Base-by-base conservation (phyloP, 2,888 invertebrate genomes). In the Globia sparganii region DNA sequence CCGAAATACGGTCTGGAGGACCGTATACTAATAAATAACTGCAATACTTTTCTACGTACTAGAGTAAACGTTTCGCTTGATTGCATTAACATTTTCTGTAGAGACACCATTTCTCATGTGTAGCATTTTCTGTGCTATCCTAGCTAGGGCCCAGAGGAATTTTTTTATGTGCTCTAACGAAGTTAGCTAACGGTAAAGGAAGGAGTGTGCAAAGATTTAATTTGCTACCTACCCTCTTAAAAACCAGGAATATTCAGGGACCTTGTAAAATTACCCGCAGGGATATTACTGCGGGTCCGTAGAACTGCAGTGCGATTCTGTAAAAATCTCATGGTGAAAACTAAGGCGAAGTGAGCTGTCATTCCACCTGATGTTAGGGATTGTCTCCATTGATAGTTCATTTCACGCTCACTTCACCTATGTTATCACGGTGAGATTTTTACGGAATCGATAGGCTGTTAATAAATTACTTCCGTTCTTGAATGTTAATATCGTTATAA, bases 21-120 rank as follows among this genome's bases (percentile, higher is more conserved):
- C n/a, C n/a, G n/a, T n/a, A n/a, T n/a, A n/a, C n/a, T n/a, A n/a
- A n/a, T n/a, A n/a, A n/a, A n/a, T n/a, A n/a, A n/a, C n/a, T n/a
- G n/a, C n/a, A n/a, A 59, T 59, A 59, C 31, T 59, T 59, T 61
- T 49, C 40, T 34, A 66, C 43, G 13, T n/a, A 49, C 15, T 49
- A 46, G 28, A 37, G 58, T n/a, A 61, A 80, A 68, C 72, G 58
- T 84, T 76, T 81, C 77, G 28, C 81, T 25, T 81, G 80, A 85
- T 84, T 86, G 75, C 80, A 85, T 76, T 86, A 72, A 77, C 78
- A 81, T 74, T 61, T 81, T 78, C 69, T 75, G 73, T 43, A 64
- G 66, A 46, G 59, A 66, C 18, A 34, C 58, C 58, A 73, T 78
- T 78, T 74, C 68, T 81, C 78, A 75, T 75, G 69, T n/a, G n/a